A percentile compares a stretch with the other conserved stretches of the same genome.
Evolutionary conservation across 2,797 vertebrate species (phyloP).

Genomic region (Tadarida brasiliensis): DNA sequence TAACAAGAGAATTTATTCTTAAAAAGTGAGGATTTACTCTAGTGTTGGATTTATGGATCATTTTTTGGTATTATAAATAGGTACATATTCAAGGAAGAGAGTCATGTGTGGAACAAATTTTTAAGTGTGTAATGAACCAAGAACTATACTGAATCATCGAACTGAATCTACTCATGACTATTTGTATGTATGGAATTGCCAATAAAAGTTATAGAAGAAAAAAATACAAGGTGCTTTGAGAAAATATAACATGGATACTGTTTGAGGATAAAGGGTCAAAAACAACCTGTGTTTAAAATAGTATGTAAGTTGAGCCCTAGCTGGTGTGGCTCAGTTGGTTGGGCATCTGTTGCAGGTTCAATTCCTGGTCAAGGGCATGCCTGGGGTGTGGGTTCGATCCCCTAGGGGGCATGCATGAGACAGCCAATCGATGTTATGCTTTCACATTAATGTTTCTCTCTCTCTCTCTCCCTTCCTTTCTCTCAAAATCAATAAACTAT

Average conservation of each 20-base stretch:
- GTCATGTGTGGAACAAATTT: background rate
- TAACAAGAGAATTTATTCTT: background rate
- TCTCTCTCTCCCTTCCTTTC: background rate
- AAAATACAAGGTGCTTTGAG: background rate
- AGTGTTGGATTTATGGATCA: background rate
- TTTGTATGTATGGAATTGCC: background rate
- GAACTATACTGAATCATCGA: background rate
- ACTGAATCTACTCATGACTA: background rate
- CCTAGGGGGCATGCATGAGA: background rate
- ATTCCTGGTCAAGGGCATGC: background rate
- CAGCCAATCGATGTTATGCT: background rate
- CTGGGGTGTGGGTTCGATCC: background rate
- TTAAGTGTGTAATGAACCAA: background rate
- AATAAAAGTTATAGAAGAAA: background rate
- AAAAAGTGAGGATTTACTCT: background rate
- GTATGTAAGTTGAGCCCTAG: background rate
- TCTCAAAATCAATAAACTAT: background rate
- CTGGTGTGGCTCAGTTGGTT: background rate
- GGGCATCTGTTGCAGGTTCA: background rate
- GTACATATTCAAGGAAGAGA: background rate
- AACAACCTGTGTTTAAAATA: background rate
- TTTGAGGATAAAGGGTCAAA: background rate
- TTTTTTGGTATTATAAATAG: conserved; percentile 12
- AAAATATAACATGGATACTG: background rate
- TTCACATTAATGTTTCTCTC: background rate